Conservation (phyloP, 2,888 invertebrate species). For the Agriopis leucophaearia region DNA sequence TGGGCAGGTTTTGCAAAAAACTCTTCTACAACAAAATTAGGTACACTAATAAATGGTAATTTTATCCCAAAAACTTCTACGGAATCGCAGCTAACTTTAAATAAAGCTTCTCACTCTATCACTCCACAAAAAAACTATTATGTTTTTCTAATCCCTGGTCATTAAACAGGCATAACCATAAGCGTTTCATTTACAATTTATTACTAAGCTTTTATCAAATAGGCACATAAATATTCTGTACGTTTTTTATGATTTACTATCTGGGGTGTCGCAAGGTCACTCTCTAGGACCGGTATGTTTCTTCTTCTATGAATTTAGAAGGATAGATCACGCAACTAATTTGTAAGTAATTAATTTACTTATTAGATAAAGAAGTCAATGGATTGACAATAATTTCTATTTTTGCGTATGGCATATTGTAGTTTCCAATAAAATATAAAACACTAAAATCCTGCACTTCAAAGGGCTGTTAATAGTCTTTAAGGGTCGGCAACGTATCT, state of each 20-base stretch:
- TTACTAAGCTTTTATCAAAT: constrained; percentile 46
- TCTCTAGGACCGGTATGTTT: constrained; percentile 43
- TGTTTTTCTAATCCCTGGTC: constrained; percentile 29
- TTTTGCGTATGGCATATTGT: not conserved
- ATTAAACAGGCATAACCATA: constrained; percentile 34
- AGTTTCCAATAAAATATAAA: not conserved
- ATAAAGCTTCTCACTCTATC: constrained; percentile 36
- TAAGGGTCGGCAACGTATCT: too few species aligned
- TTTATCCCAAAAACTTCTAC: not conserved
- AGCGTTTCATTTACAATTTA: constrained; percentile 47
- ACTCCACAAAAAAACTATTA: constrained; percentile 9
- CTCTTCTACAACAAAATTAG: too few species aligned
- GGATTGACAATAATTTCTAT: not conserved
- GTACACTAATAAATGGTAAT: too few species aligned
- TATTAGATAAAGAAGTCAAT: not conserved
- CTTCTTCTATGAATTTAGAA: constrained; percentile 26
- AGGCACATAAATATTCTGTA: constrained; percentile 44
- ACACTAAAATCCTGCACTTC: not conserved
- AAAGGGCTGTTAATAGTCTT: too few species aligned
- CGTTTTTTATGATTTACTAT: constrained; percentile 47
- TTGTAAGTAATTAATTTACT: too few species aligned
- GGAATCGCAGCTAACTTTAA: not conserved
- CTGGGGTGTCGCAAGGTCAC: constrained; percentile 47
- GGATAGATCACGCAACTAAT: not conserved
- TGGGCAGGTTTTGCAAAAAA: too few species aligned